These are phyloP conservation scores for Pseudomugil tenellus DNA, from an alignment of 2,797 vertebrate genomes.

Conservation along the genomic window DNA sequence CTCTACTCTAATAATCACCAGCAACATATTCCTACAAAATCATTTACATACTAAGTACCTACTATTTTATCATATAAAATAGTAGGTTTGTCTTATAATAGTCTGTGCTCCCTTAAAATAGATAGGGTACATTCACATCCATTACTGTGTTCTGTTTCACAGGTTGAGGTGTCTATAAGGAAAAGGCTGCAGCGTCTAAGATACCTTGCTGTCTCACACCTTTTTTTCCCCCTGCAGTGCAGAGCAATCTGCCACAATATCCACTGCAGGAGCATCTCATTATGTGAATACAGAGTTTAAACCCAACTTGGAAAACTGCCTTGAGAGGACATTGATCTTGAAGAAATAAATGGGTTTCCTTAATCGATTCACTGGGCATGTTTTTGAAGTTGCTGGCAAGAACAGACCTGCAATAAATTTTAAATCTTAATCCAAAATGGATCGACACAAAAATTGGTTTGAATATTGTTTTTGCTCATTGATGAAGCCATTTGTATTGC, in stretches of 20 bases:
- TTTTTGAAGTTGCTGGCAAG: constrained; percentile 6
- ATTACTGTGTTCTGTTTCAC: constrained; percentile 28
- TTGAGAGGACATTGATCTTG: constrained; percentile 6
- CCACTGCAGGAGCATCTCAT: constrained; percentile 27
- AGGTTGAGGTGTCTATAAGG: constrained; percentile 14
- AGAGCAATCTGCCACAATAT: constrained; percentile 14
- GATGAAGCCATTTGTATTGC: constrained; percentile 16
- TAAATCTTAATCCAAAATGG: constrained; percentile 2
- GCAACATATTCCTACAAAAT: constrained; percentile 2
- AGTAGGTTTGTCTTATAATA: constrained; percentile 12
- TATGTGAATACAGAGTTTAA: constrained; percentile 17
- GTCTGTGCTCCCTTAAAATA: constrained; percentile 12
- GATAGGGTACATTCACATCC: constrained; percentile 14
- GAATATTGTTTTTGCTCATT: constrained; percentile 10
- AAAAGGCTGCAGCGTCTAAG: constrained; percentile 32
- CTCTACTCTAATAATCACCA: not conserved
- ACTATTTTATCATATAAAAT: constrained; percentile 6
- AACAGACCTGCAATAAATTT: not conserved
- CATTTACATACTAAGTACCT: not conserved
- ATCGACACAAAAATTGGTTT: not conserved
- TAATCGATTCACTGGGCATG: constrained; percentile 6
- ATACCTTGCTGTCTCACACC: constrained; percentile 22
- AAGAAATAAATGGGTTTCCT: constrained; percentile 9
- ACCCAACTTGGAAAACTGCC: constrained; percentile 21
- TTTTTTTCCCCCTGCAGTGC: constrained; percentile 41